phyloP scores from a whole-genome alignment of 2,113 vertebrate species.

The Phoxinus phoxinus region DNA sequence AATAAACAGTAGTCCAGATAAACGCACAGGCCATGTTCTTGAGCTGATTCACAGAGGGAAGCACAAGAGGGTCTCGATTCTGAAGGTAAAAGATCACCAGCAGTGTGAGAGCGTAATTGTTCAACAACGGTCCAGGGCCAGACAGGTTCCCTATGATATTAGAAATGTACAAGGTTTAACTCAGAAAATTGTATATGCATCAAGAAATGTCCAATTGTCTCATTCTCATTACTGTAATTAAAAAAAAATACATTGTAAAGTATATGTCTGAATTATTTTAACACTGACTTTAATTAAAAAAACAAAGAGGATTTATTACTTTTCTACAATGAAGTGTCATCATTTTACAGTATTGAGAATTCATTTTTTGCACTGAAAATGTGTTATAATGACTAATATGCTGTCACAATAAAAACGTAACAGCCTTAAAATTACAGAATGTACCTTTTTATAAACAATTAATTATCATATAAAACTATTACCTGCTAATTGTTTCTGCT shows the following conservation, averaged over 20 bases:
- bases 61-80: slow-evolving; percentile 82
- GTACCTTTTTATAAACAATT: background rate
- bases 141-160: slow-evolving; percentile 74
- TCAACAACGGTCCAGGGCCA: slow-evolving; percentile 86
- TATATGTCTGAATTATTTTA: background rate
- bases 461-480: slow-evolving; percentile 36
- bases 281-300: no score
- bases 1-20: background rate
- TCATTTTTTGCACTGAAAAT: background rate
- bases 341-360: background rate
- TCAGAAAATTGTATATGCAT: background rate
- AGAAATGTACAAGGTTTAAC: background rate
- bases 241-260: background rate
- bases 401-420: background rate
- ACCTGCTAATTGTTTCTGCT: slow-evolving; percentile 87
- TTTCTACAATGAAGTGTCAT: background rate
- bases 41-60: slow-evolving; percentile 80
- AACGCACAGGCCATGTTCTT: slow-evolving; percentile 81
- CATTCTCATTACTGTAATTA: background rate
- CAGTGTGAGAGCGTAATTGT: slow-evolving; percentile 91
- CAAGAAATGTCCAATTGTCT: background rate
- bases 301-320: background rate
- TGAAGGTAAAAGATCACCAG: slow-evolving; percentile 90
- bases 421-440: background rate
- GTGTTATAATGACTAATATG: background rate